Percentiles rank a stretch among this genome's conserved stretches.
Evolutionary conservation across 2,888 invertebrate genomes (phyloP).

Genomic region (Sicus ferrugineus): DNA sequence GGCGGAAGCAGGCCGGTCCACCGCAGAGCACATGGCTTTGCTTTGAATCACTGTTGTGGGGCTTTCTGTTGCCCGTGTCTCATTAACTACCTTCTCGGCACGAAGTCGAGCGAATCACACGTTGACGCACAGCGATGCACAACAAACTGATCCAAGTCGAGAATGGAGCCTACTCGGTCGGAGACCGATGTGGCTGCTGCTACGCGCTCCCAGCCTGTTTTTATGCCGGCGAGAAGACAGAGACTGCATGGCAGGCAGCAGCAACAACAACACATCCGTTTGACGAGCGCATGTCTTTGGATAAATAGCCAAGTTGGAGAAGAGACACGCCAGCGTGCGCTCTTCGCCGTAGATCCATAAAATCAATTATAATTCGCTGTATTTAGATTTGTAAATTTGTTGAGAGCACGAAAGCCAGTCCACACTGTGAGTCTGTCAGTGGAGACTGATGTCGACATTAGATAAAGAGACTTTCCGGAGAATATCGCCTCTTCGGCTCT

Average conservation of each 20-base stretch:
- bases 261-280: conserved; percentile 1
- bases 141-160: conserved; percentile 40
- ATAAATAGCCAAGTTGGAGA: conserved; percentile 20
- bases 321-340: not conserved
- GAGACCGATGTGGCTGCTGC: conserved; percentile 13
- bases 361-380: conserved; percentile 17
- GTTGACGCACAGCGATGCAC: conserved; percentile 42
- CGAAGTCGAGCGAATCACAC: conserved; percentile 36
- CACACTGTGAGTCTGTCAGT: not conserved
- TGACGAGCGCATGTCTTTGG: conserved; percentile 18
- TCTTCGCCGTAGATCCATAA: conserved; percentile 20
- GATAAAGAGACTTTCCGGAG: no score
- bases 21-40: not conserved
- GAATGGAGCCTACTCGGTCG: not conserved
- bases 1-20: not conserved
- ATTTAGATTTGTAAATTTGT: not conserved
- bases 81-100: conserved; percentile 18
- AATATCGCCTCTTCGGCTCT: no score
- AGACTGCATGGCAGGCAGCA: not conserved
- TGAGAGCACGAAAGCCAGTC: not conserved
- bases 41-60: conserved; percentile 9
- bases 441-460: no score
- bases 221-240: conserved; percentile 4
- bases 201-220: conserved; percentile 11
- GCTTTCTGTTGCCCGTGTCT: conserved; percentile 21